Evolutionary conservation across 2,113 vertebrate species (phyloP), one percentile per base, ranked within the genome.

Genomic region (Sclerurus mexicanus): DNA sequence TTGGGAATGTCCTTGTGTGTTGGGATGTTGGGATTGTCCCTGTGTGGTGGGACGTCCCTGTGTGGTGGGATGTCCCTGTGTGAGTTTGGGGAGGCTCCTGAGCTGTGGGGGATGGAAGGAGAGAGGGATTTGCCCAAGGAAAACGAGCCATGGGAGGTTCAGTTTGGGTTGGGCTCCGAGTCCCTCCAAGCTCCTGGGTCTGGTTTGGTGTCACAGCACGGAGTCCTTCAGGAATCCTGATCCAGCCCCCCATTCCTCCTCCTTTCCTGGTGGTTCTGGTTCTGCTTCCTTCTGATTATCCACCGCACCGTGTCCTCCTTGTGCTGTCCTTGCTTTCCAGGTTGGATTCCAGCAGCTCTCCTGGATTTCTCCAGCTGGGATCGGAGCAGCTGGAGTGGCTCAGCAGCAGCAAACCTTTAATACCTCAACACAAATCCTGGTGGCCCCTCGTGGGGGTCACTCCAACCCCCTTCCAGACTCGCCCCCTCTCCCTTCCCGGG

Each of bases 381-480:
- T 42, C 17, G 52, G 19, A 63, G 8, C 31, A 33, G 22, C 17
- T 22, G 24, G 22, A 31, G 47, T 23, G 10, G 20, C 42, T 81
- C 59, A 33, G 12, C 37, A 59, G 18, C 3, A 14, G 7, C 10
- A 22, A 44, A 83, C 35, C 14, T 73, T 13, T 1, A 6, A 17
- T 0, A 0, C 30, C 2, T 4, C 2, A 1, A 3, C 20, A 4
- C 42, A 28, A 18, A 7, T 37, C 6, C 35, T 64, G 23, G 30
- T 9, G 10, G 20, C 25, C 68, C 16, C 7, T 50, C 2, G 14
- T 10, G 8, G 46, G 3, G 6, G 25, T 50, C 1, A 8, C 55
- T 60, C 33, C 28, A 44, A 4, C 55, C 14, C 0, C 5, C 2
- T 50, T 56, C 6, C 42, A 5, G 58, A 16, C 52, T 58, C 64